These are phyloP conservation scores for Pachyramphus minor DNA, from an alignment of 2,113 vertebrate species.

Conservation along the genomic window DNA sequence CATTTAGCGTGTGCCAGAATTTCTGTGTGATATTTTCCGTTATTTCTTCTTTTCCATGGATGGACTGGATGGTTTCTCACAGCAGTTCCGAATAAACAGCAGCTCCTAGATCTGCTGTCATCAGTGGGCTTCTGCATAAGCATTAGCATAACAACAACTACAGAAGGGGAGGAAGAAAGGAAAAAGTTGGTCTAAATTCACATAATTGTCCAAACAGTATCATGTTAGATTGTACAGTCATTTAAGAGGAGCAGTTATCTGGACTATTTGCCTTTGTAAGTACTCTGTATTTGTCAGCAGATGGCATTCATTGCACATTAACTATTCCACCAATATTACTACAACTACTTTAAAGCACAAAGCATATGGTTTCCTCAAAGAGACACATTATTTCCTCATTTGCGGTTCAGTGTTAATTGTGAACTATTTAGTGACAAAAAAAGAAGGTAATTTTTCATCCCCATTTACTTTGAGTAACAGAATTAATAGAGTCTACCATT, in stretches of 20 bases:
- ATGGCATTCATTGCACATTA: slow-evolving; percentile 71
- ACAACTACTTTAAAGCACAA: slow-evolving; percentile 54
- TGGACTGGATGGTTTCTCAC: not conserved
- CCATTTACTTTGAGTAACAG: slow-evolving; percentile 51
- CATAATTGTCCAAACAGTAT: slow-evolving; percentile 1
- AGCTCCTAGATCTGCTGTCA: not conserved
- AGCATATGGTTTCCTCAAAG: slow-evolving; percentile 70
- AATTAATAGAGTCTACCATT: slow-evolving; percentile 31
- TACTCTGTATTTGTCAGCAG: slow-evolving; percentile 74
- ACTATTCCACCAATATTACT: slow-evolving; percentile 31
- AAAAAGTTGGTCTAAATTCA: not conserved
- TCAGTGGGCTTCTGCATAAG: not conserved
- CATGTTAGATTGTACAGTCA: not conserved
- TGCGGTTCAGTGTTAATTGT: slow-evolving; percentile 71
- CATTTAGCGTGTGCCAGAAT: not conserved
- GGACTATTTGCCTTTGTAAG: slow-evolving; percentile 60
- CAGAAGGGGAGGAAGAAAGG: not conserved
- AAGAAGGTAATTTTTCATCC: slow-evolving; percentile 67
- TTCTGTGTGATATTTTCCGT: not conserved
- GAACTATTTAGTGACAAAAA: slow-evolving; percentile 69
- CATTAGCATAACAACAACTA: not conserved
- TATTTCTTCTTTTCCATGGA: not conserved
- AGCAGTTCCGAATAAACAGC: not conserved
- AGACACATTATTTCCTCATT: slow-evolving; percentile 70
- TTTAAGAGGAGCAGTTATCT: slow-evolving; percentile 46